Base-by-base conservation (phyloP, 2,113 vertebrate species). In the Todiramphus saurophagus region DNA sequence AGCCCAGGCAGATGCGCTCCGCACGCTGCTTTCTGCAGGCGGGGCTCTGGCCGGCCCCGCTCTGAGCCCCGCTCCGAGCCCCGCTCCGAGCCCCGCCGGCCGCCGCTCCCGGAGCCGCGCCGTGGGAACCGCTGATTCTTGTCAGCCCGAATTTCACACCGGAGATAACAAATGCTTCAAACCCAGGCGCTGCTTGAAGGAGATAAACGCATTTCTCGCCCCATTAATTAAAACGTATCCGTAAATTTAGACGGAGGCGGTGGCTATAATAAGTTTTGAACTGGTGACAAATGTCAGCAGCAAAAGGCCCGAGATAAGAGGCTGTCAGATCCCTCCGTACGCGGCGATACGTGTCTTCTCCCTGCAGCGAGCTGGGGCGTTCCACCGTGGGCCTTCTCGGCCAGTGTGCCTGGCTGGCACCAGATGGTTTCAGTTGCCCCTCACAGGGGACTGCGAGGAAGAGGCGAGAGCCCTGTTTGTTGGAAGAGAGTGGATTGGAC, bases 141-240 rank as follows among this genome's bases (percentile, higher is more conserved):
- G 98, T 98, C 98, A 98, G 97, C 97, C 97, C 86, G 76, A 94
- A 98, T 98, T 98, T 99, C 98, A 98, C 98, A 99, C 98, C 97
- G 91, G 93, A 97, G 98, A 98, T 98, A 98, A 98, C 97, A 97
- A 97, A 96, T 59, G 97, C 95, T 92, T 68, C 93, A 97, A 98
- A 98, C 95, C 91, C 90, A 76, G 92, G 96, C 94, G 41, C 98
- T 99, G 98, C 97, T 95, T 84, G 94, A 95, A 97, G 96, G 95
- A 98, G 98, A 98, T 97, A 98, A 98, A 97, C 97, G 58, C 89
- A 13, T 94, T 90, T 83, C 56, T 53, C 16, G 44, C 75, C 87
- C 89, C 64, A 33, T 94, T 97, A 97, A 98, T 98, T 96, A 97
- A 97, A 97, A 97, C 43, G 35, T 72, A 87, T 82, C 93, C 89